phyloP scores from a whole-genome alignment of 2,888 invertebrate species.

The Bombylius major region DNA sequence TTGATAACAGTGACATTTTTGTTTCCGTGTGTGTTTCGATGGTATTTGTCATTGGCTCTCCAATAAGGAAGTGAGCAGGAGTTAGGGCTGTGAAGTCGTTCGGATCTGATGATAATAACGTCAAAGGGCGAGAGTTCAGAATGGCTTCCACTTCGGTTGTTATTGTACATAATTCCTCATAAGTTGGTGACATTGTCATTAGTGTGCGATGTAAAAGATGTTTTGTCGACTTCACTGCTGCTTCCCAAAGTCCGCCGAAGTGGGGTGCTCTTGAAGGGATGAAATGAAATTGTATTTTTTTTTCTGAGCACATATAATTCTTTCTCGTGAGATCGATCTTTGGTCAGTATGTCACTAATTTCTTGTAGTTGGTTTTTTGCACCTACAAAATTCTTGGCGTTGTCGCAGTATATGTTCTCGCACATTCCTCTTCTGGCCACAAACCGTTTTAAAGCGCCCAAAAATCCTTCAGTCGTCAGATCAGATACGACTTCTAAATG shows the following conservation, averaged over 20 bases:
- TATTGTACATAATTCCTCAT: slow-evolving; percentile 1
- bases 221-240: slow-evolving; percentile 5
- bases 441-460: slow-evolving; percentile 8
- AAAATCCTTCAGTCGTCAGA: slow-evolving; percentile 4
- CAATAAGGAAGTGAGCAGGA: slow-evolving; percentile 13
- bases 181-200: not conserved
- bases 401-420: slow-evolving; percentile 5
- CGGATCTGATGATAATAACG: slow-evolving; percentile 12
- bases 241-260: slow-evolving; percentile 7
- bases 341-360: no score
- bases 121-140: slow-evolving; percentile 15
- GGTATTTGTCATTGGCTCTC: slow-evolving; percentile 7
- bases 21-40: not conserved
- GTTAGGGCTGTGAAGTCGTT: slow-evolving; percentile 15
- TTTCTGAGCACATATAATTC: no score
- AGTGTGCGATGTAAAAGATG: not conserved
- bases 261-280: slow-evolving; percentile 3
- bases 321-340: no score
- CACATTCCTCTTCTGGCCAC: slow-evolving; percentile 7
- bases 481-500: slow-evolving; percentile 10
- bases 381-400: not conserved
- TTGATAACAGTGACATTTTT: not conserved
- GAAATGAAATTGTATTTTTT: slow-evolving; percentile 3
- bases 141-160: slow-evolving; percentile 15
- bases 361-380: no score